A percentile compares a stretch with the other conserved stretches of the same genome.
These are phyloP conservation scores for Heteractis magnifica DNA, from an alignment of 92 coral and sea anemone genomes.

Conservation along the genomic window DNA sequence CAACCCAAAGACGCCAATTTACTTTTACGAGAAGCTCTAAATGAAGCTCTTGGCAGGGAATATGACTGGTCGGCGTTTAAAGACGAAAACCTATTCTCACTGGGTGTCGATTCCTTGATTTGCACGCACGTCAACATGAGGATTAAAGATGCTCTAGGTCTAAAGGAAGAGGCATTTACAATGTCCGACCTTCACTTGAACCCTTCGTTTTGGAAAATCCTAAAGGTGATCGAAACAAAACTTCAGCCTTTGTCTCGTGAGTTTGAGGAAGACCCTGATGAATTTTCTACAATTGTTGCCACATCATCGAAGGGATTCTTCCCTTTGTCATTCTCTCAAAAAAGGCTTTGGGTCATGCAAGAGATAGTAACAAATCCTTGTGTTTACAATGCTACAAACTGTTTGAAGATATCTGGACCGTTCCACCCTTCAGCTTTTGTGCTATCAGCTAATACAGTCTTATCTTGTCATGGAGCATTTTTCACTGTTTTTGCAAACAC, in stretches of 20 bases:
- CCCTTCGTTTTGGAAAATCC: not conserved
- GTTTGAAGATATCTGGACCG: not conserved
- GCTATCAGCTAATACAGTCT: not conserved
- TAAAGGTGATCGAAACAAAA: not conserved
- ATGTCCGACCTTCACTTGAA: not conserved
- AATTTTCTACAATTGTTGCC: not conserved
- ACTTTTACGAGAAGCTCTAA: slow-evolving; percentile 9
- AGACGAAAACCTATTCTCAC: slow-evolving; percentile 13
- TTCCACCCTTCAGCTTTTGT: slow-evolving; percentile 7
- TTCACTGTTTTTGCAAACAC: not conserved
- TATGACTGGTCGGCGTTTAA: not conserved
- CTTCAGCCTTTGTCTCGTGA: not conserved
- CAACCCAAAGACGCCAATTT: not conserved
- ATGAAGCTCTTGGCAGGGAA: slow-evolving; percentile 1
- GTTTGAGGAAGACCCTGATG: not conserved
- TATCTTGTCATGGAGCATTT: slow-evolving; percentile 11
- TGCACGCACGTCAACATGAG: slow-evolving; percentile 7
- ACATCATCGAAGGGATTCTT: not conserved
- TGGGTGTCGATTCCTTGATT: slow-evolving; percentile 4
- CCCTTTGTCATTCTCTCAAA: slow-evolving; percentile 5
- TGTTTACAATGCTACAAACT: slow-evolving; percentile 10
- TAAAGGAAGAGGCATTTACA: slow-evolving; percentile 5
- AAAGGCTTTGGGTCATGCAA: slow-evolving; percentile 6
- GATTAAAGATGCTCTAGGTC: not conserved
- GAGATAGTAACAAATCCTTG: slow-evolving; percentile 2